Evolutionary conservation across 2,888 invertebrate genomes (phyloP).

Genomic region (Amiota minor): DNA sequence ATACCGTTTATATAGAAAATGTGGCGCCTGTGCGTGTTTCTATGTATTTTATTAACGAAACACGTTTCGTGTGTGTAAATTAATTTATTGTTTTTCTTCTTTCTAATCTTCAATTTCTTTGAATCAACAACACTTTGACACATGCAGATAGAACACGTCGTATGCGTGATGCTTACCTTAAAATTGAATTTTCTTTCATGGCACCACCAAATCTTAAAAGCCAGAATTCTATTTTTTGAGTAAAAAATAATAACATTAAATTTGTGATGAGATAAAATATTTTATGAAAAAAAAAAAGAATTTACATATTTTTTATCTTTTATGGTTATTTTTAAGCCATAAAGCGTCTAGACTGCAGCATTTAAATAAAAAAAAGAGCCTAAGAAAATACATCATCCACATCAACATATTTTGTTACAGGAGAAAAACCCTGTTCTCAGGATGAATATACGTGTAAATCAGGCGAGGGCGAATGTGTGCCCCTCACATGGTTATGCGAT

Average conservation of each 20-base stretch:
- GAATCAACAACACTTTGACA: not conserved
- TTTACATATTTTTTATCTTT: conserved; percentile 18
- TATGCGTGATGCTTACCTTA: conserved; percentile 35
- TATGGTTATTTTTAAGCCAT: not conserved
- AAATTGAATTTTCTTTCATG: conserved; percentile 12
- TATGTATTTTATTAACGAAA: not conserved
- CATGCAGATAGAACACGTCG: conserved; percentile 43
- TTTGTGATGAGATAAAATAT: no score
- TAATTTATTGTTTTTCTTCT: conserved; percentile 43
- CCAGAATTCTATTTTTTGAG: no score
- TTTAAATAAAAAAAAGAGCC: not conserved
- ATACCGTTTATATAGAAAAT: conserved; percentile 7
- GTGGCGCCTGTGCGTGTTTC: not conserved
- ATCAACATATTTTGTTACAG: conserved; percentile 75
- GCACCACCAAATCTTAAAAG: no score
- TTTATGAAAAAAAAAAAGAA: conserved; percentile 1
- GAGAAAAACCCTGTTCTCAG: conserved; percentile 86
- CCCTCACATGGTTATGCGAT: conserved; percentile 95
- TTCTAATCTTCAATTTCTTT: not conserved
- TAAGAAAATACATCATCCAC: no score
- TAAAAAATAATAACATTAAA: no score
- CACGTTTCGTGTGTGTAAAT: conserved; percentile 44
- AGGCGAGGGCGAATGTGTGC: conserved; percentile 89
- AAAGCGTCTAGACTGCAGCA: not conserved
- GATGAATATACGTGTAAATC: conserved; percentile 92